Percentiles rank a stretch among this genome's conserved stretches.
phyloP scores from a whole-genome alignment of 2,888 invertebrate species.

The Drosophila anceps region DNA sequence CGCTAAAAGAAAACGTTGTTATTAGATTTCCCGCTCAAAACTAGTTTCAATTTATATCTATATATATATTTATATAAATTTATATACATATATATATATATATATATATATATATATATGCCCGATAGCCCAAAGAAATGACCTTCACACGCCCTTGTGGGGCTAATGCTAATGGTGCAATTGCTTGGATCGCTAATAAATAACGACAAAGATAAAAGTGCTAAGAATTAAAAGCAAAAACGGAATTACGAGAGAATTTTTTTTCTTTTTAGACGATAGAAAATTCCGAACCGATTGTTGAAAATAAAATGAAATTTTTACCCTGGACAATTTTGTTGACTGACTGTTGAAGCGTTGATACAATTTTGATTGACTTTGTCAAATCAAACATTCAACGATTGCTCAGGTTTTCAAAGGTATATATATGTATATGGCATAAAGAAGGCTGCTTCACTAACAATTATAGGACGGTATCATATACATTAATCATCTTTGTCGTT shows the following conservation, averaged over 20 bases:
- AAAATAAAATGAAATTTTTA: conserved; percentile 41
- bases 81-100: background rate
- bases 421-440: too few species aligned
- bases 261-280: conserved; percentile 23
- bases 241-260: conserved; percentile 21
- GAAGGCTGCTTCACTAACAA: too few species aligned
- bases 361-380: conserved; percentile 7
- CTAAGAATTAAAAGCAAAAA: conserved; percentile 1
- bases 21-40: background rate
- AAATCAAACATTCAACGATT: conserved; percentile 19
- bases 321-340: conserved; percentile 46
- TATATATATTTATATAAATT: background rate
- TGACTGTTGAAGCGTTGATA: conserved; percentile 36
- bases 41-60: background rate
- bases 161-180: background rate
- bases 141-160: background rate
- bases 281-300: conserved; percentile 34
- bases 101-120: background rate
- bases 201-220: background rate
- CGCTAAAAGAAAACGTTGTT: conserved; percentile 64
- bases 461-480: too few species aligned
- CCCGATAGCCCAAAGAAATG: background rate
- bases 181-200: conserved; percentile 2
- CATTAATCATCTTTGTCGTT: too few species aligned
- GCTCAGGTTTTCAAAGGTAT: too few species aligned